Percentiles rank a stretch among this genome's conserved stretches.
These are phyloP conservation scores for Flexamia atlantica DNA, from an alignment of 2,888 invertebrate genomes.

Conservation along the genomic window DNA sequence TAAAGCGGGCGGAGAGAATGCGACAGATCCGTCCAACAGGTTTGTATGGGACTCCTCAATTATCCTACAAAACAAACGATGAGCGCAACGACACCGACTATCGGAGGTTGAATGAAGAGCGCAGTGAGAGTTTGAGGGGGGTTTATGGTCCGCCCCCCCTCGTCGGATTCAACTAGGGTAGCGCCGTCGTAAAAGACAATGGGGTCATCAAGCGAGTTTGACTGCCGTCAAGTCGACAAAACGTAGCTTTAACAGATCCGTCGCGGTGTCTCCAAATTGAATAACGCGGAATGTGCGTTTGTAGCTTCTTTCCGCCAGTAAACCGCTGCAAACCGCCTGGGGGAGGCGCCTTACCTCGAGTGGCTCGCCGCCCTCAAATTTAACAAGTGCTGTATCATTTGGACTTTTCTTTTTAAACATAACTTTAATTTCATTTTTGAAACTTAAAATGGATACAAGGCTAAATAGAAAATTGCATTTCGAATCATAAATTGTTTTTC, in stretches of 20 bases:
- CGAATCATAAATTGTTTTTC: too few species aligned
- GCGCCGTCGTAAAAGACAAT: slow-evolving; percentile 60
- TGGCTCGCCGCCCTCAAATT: too few species aligned
- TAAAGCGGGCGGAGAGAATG: background rate
- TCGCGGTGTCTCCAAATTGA: slow-evolving; percentile 61
- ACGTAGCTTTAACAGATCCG: slow-evolving; percentile 61
- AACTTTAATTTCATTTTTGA: too few species aligned
- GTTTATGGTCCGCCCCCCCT: slow-evolving; percentile 8
- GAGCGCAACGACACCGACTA: slow-evolving; percentile 16
- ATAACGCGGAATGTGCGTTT: slow-evolving; percentile 51
- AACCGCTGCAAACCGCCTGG: background rate
- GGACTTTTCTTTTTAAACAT: too few species aligned
- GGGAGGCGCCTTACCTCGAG: background rate
- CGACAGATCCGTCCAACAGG: slow-evolving; percentile 11
- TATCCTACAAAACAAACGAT: slow-evolving; percentile 36
- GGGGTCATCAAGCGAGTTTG: slow-evolving; percentile 61
- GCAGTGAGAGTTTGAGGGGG: slow-evolving; percentile 33
- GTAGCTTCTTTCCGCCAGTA: slow-evolving; percentile 4
- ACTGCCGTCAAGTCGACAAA: slow-evolving; percentile 62
- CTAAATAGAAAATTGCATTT: too few species aligned
- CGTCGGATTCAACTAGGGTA: slow-evolving; percentile 47
- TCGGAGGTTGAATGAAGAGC: slow-evolving; percentile 49
- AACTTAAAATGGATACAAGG: too few species aligned
- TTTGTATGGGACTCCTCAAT: slow-evolving; percentile 41
- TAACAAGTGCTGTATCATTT: too few species aligned